A percentile compares a stretch with the other conserved stretches of the same genome.
phyloP scores from a whole-genome alignment of 2,797 vertebrate species.

The Amazona finschi region DNA sequence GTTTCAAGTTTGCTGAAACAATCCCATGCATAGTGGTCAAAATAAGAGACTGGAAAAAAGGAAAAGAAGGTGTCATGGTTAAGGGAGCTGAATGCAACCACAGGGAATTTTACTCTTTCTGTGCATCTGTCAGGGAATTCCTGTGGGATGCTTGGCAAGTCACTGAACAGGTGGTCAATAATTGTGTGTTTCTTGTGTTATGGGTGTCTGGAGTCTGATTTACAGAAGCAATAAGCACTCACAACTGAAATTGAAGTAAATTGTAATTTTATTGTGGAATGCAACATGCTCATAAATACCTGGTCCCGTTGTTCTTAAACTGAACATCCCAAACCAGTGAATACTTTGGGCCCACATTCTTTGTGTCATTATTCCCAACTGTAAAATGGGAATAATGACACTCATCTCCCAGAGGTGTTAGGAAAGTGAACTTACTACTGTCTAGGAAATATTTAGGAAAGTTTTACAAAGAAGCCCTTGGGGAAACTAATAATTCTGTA shows the following conservation, averaged over 20 bases:
- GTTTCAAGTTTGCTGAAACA: constrained; percentile 20
- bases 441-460: constrained; percentile 12
- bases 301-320: constrained; percentile 30
- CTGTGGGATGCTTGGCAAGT: constrained; percentile 44
- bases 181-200: constrained; percentile 67
- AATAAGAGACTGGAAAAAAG: not conserved
- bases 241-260: constrained; percentile 61
- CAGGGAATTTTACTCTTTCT: constrained; percentile 54
- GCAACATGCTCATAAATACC: constrained; percentile 37
- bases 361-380: not conserved
- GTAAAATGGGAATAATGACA: constrained; percentile 3
- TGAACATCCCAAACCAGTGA: not conserved
- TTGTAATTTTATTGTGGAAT: constrained; percentile 57
- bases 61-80: constrained; percentile 59
- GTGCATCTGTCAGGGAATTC: constrained; percentile 64
- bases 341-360: not conserved
- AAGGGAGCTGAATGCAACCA: constrained; percentile 50
- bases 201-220: constrained; percentile 65
- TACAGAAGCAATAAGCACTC: constrained; percentile 57
- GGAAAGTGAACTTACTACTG: not conserved
- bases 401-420: not conserved
- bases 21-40: not conserved
- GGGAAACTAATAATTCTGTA: not conserved
- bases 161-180: constrained; percentile 68
- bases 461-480: not conserved